A percentile compares a stretch with the other conserved stretches of the same genome.
Conservation (phyloP, 2,888 invertebrate genomes). For the Paralinhomoeus sp. region DNA sequence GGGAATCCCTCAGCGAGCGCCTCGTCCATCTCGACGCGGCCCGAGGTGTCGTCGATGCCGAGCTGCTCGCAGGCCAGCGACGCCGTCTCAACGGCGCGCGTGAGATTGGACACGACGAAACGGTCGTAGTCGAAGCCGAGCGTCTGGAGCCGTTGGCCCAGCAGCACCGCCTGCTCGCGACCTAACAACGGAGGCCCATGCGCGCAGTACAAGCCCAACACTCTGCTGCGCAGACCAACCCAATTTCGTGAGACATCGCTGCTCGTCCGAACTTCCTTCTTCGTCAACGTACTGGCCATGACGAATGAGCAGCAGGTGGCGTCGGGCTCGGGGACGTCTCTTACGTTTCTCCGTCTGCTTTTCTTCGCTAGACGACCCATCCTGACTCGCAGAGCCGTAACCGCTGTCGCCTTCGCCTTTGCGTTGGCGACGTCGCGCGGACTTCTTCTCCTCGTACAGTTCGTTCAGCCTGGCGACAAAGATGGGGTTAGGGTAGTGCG, state of each 20-base stretch:
- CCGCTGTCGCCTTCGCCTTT: slow-evolving; percentile 8
- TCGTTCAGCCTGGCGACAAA: slow-evolving; percentile 1
- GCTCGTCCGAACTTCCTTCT: slow-evolving; percentile 44
- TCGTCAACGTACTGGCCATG: slow-evolving; percentile 86
- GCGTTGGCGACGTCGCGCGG: no score
- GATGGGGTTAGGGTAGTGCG: no score
- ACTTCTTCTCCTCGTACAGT: slow-evolving; percentile 12
- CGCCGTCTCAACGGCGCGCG: slow-evolving; percentile 30
- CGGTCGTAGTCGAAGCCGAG: slow-evolving; percentile 53
- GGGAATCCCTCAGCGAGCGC: slow-evolving; percentile 77
- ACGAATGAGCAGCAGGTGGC: slow-evolving; percentile 69
- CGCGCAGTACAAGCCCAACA: no score
- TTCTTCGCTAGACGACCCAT: neutral
- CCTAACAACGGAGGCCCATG: slow-evolving; percentile 39
- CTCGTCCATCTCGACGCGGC: slow-evolving; percentile 34
- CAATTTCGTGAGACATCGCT: slow-evolving; percentile 51
- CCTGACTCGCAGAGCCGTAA: neutral
- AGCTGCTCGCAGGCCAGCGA: neutral
- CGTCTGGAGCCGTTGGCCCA: slow-evolving; percentile 52
- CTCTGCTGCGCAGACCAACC: slow-evolving; percentile 38
- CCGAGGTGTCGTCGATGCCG: neutral
- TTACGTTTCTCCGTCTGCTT: neutral
- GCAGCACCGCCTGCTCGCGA: slow-evolving; percentile 54
- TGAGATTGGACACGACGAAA: slow-evolving; percentile 70
- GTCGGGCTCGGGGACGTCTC: slow-evolving; percentile 31